A percentile compares a stretch with the other conserved stretches of the same genome.
phyloP scores from a whole-genome alignment of 2,797 vertebrate genomes.

The Thaleichthys pacificus region DNA sequence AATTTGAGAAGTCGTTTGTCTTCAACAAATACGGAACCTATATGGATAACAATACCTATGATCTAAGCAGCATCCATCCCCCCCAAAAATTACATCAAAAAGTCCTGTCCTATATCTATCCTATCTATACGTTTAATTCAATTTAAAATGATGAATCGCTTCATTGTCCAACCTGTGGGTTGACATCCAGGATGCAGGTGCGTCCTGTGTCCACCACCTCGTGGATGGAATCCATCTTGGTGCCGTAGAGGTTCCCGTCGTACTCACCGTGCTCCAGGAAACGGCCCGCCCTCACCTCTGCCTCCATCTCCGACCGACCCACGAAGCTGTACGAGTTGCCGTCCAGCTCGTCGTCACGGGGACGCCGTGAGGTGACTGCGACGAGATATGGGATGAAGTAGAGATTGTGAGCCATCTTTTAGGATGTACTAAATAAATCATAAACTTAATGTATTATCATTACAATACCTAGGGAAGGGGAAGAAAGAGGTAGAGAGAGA shows the following conservation, averaged over 20 bases:
- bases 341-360: constrained; percentile 92
- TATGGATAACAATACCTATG: no score
- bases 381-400: neutral
- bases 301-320: constrained; percentile 90
- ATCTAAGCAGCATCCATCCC: no score
- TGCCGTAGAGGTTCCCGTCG: constrained; percentile 97
- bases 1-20: no score
- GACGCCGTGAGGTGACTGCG: constrained; percentile 90
- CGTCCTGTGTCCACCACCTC: constrained; percentile 89
- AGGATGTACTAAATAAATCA: no score
- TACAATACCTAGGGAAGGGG: neutral
- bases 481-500: neutral
- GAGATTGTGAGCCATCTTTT: no score
- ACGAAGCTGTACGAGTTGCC: constrained; percentile 94
- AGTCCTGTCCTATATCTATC: no score
- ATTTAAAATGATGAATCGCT: neutral
- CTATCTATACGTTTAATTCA: neutral
- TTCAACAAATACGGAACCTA: no score
- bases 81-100: no score
- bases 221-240: constrained; percentile 96
- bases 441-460: no score
- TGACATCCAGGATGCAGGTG: constrained; percentile 96
- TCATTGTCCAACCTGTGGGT: constrained; percentile 84
- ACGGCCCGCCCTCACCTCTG: constrained; percentile 89
- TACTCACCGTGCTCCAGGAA: constrained; percentile 98